Evolutionary conservation across 2,113 vertebrate genomes (phyloP), one percentile per base, ranked within the genome.

Genomic region (Mola mola): DNA sequence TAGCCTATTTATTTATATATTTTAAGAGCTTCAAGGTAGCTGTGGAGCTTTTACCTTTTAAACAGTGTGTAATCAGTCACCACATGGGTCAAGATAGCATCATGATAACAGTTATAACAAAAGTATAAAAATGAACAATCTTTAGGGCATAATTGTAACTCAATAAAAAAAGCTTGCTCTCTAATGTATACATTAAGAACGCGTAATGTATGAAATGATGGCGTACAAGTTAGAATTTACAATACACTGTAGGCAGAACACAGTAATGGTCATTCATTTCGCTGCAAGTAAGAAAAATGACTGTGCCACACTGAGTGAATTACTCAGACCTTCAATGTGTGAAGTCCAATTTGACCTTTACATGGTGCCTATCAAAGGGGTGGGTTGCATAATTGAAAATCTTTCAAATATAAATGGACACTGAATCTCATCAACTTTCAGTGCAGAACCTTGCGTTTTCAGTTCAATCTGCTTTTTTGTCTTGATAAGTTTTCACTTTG

Each of bases 221-320:
- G 48, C 11, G 21, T 42, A 36, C 60, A 51, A 69, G 63, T 60
- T 57, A 51, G 43, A 77, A 66, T 67, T 73, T 84, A 77, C 48
- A 62, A 72, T 57, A 58, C 60, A 66, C 26, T 57, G 55, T 33
- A 49, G 49, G 16, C 72, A 36, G 38, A 42, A 25, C 64, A 49
- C 72, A 81, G 79, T 83, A 84, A 69, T 78, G 48, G 64, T 86
- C 82, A 84, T 86, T 83, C 46, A 59, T 78, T 82, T 81, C 65
- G 71, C 76, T 49, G 49, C 72, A 73, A 83, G 81, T 72, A 77
- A 82, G 82, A 88, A 86, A 87, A 89, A 90, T 76, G 75, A 83
- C 46, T 66, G 61, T 81, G 70, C 51, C 43, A 58, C 58, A 55
- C 70, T 58, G 64, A 81, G 85, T 75, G 24, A 82, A 82, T 89